Conservation (phyloP, 2,113 vertebrate genomes). For the Megalops atlanticus region DNA sequence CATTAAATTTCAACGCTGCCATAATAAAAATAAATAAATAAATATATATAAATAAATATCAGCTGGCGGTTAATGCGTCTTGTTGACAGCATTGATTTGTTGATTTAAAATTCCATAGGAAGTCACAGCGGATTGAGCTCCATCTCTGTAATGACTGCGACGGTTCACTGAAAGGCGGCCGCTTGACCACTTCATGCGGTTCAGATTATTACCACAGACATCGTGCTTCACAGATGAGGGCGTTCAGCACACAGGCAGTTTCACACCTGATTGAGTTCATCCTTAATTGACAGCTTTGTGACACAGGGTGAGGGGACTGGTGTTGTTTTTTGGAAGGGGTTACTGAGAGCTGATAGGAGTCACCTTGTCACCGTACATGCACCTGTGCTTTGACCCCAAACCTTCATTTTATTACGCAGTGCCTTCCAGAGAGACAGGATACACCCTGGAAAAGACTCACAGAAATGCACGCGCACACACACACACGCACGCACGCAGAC, state of each 20-base stretch:
- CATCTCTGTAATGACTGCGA: not conserved
- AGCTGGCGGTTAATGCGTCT: not conserved
- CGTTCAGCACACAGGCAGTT: no score
- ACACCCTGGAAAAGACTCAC: not conserved
- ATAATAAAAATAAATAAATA: not conserved
- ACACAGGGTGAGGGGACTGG: not conserved
- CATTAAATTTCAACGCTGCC: not conserved
- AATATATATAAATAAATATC: not conserved
- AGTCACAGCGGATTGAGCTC: not conserved
- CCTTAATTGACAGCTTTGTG: not conserved
- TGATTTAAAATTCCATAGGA: slow-evolving; percentile 8
- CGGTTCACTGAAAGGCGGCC: not conserved
- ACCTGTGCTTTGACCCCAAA: no score
- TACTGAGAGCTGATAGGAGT: not conserved
- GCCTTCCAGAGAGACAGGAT: not conserved
- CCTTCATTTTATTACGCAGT: not conserved
- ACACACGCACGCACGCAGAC: not conserved
- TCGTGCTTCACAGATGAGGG: not conserved
- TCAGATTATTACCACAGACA: not conserved
- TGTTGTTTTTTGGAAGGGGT: not conserved
- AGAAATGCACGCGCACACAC: not conserved
- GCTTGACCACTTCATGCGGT: not conserved
- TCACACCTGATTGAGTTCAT: not conserved
- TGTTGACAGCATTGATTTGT: slow-evolving; percentile 4
- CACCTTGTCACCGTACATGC: not conserved